Conservation (phyloP, 2,888 invertebrate species). For the Thereva nobilitata region DNA sequence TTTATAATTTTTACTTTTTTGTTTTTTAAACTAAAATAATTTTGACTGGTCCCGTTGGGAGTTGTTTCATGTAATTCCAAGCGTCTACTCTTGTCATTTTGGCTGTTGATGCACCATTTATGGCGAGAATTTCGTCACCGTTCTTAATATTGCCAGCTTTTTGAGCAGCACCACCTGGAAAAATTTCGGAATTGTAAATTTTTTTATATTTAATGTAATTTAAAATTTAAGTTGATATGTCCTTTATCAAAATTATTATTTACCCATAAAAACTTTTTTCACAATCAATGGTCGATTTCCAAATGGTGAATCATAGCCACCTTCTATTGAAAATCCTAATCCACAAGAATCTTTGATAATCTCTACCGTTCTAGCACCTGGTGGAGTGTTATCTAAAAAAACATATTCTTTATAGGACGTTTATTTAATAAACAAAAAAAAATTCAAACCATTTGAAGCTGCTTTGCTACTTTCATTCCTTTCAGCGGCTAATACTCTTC, state of each 20-base stretch:
- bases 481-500: slow-evolving; percentile 56
- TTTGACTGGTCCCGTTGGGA: slow-evolving; percentile 81
- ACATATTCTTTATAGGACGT: not conserved
- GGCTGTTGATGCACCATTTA: slow-evolving; percentile 80
- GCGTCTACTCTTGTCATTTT: slow-evolving; percentile 91
- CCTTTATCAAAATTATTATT: slow-evolving; percentile 44
- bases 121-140: slow-evolving; percentile 84
- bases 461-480: slow-evolving; percentile 49
- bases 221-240: no score
- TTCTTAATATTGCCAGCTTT: slow-evolving; percentile 81
- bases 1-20: no score
- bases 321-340: slow-evolving; percentile 91
- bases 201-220: not conserved
- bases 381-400: slow-evolving; percentile 34
- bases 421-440: not conserved
- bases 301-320: slow-evolving; percentile 86
- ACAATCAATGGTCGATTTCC: slow-evolving; percentile 88
- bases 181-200: slow-evolving; percentile 12
- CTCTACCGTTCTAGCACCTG: slow-evolving; percentile 49
- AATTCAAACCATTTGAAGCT: slow-evolving; percentile 32
- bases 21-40: slow-evolving; percentile 51
- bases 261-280: slow-evolving; percentile 94
- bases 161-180: slow-evolving; percentile 83
- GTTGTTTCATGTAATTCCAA: slow-evolving; percentile 89
- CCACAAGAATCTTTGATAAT: slow-evolving; percentile 78